A percentile compares a stretch with the other conserved stretches of the same genome.
Evolutionary conservation across 2,113 vertebrate genomes (phyloP).

Genomic region (Chaenocephalus aceratus): DNA sequence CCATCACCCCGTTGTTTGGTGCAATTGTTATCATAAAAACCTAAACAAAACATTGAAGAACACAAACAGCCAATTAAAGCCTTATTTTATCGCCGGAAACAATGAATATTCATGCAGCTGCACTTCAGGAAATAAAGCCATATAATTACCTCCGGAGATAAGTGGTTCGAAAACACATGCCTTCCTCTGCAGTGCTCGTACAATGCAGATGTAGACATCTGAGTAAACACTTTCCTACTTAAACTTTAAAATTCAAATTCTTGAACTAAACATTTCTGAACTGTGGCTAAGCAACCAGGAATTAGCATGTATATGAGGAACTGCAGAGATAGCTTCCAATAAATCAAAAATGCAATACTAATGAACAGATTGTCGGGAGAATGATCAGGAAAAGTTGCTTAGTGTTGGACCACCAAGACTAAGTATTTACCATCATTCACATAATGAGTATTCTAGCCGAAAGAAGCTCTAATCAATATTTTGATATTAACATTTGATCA

Average conservation of each 20-base stretch:
- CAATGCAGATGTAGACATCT: not conserved
- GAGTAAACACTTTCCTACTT: not conserved
- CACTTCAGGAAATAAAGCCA: conserved; percentile 40
- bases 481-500: not conserved
- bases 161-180: conserved; percentile 39
- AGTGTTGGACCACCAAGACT: not conserved
- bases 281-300: not conserved
- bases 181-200: not conserved
- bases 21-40: conserved; percentile 17
- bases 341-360: not conserved
- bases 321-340: not conserved
- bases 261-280: not conserved
- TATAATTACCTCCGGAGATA: conserved; percentile 47
- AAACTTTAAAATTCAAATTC: not conserved
- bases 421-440: not conserved
- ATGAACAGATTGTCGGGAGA: not conserved
- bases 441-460: not conserved
- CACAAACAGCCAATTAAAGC: conserved; percentile 28
- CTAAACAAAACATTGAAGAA: conserved; percentile 15
- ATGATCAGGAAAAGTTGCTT: not conserved
- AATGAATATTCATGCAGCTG: conserved; percentile 41
- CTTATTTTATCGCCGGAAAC: conserved; percentile 32
- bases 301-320: not conserved
- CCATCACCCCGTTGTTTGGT: conserved; percentile 15
- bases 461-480: not conserved